These are phyloP conservation scores for Xanthorhoe spadicearia DNA, from an alignment of 2,888 invertebrate species.

Conservation along the genomic window DNA sequence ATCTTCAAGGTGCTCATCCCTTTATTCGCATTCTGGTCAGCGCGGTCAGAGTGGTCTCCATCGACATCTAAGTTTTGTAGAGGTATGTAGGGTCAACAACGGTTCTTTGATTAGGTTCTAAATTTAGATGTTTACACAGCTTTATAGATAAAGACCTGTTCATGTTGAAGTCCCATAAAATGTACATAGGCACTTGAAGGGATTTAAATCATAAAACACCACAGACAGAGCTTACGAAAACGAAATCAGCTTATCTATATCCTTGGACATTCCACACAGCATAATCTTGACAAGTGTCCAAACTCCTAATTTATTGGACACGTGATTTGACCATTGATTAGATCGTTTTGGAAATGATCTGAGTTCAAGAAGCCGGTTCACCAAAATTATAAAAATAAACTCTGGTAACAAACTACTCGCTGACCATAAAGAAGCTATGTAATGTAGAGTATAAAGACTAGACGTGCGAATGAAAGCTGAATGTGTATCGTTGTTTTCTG, in stretches of 20 bases:
- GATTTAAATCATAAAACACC: neutral
- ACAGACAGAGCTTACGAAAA: neutral
- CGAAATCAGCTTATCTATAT: too few relatives aligned
- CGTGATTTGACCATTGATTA: too few relatives aligned
- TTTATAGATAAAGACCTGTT: neutral
- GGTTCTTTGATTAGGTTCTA: neutral
- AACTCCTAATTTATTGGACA: too few relatives aligned
- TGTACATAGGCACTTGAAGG: neutral
- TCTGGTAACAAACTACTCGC: neutral
- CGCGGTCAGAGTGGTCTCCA: neutral
- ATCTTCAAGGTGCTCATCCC: neutral
- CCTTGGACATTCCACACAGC: too few relatives aligned
- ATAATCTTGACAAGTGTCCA: too few relatives aligned
- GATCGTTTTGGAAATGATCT: too few relatives aligned
- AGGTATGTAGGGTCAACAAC: neutral
- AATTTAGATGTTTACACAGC: neutral
- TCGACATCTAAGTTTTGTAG: neutral
- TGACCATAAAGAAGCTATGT: neutral
- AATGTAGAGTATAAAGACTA: slow-evolving; percentile 22
- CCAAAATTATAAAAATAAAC: too few relatives aligned
- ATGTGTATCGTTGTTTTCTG: slow-evolving; percentile 31
- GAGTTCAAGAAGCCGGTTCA: too few relatives aligned
- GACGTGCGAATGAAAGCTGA: slow-evolving; percentile 34
- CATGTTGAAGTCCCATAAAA: neutral
- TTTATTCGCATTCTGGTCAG: neutral